A percentile compares a stretch with the other conserved stretches of the same genome.
These are phyloP conservation scores for Clarias pachynema DNA, from an alignment of 2,797 vertebrate genomes.

Conservation along the genomic window DNA sequence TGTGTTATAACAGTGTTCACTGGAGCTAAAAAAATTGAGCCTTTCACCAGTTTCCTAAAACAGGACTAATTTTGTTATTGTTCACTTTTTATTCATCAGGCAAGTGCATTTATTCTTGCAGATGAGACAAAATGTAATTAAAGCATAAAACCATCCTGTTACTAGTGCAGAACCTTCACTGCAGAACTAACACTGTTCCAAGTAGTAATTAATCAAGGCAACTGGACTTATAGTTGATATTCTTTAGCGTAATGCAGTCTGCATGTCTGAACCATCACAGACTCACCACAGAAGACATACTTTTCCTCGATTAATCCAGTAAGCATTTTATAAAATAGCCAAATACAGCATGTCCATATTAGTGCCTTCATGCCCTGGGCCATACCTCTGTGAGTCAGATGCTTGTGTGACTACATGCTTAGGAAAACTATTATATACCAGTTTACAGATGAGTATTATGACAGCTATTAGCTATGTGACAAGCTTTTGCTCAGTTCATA, in stretches of 20 bases:
- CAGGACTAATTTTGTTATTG: background rate
- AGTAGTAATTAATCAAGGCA: slow-evolving; percentile 17
- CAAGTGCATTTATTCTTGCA: background rate
- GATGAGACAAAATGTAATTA: background rate
- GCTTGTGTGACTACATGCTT: background rate
- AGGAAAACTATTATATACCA: background rate
- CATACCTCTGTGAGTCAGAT: background rate
- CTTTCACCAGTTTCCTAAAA: background rate
- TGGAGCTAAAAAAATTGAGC: slow-evolving; percentile 10
- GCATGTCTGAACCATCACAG: background rate
- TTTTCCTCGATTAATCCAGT: background rate
- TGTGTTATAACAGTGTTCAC: slow-evolving; percentile 11
- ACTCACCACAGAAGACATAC: background rate
- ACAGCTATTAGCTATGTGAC: background rate
- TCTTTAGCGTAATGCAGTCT: background rate
- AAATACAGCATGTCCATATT: background rate
- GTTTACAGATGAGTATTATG: background rate
- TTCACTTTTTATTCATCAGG: background rate
- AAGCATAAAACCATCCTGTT: background rate
- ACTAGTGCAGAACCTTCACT: background rate
- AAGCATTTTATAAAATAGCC: background rate
- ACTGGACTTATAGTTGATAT: slow-evolving; percentile 3
- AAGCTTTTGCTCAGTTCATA: too few species aligned
- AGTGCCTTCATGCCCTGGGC: background rate
- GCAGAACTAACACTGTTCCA: background rate